These are phyloP conservation scores for Scelioninae gen. 1 DNA, from an alignment of 2,888 invertebrate genomes.

Conservation along the genomic window DNA sequence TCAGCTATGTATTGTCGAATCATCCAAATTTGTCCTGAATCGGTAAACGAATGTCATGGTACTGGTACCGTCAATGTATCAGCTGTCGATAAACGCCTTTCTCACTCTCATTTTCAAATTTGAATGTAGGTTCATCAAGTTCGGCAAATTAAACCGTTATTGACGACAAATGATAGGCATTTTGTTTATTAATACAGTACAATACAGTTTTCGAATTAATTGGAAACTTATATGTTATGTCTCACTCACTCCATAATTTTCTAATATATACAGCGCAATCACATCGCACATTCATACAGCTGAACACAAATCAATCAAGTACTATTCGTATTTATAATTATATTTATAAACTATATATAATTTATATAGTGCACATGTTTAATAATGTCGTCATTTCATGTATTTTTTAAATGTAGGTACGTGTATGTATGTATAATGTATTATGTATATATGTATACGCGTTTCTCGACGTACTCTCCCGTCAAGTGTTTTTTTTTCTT, in stretches of 20 bases:
- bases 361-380: slow-evolving; percentile 74
- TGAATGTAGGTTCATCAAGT: slow-evolving; percentile 31
- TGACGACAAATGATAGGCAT: slow-evolving; percentile 59
- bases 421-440: slow-evolving; percentile 73
- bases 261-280: slow-evolving; percentile 76
- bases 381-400: slow-evolving; percentile 72
- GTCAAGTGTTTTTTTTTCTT: slow-evolving; percentile 41
- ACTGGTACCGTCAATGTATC: slow-evolving; percentile 60
- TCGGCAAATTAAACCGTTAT: slow-evolving; percentile 50
- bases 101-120: slow-evolving; percentile 29
- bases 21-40: slow-evolving; percentile 49
- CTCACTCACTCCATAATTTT: slow-evolving; percentile 73
- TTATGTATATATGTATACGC: slow-evolving; percentile 71
- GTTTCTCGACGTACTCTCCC: slow-evolving; percentile 53
- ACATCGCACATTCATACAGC: slow-evolving; percentile 43
- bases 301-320: slow-evolving; percentile 66
- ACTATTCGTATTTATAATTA: slow-evolving; percentile 73
- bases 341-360: slow-evolving; percentile 75
- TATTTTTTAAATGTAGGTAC: slow-evolving; percentile 72
- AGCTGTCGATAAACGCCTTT: slow-evolving; percentile 36
- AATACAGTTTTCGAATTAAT: slow-evolving; percentile 49
- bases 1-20: slow-evolving; percentile 67
- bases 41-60: slow-evolving; percentile 40
- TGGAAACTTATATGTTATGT: slow-evolving; percentile 58
- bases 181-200: slow-evolving; percentile 42